Base-by-base conservation (phyloP, 1,140 invertebrate species). In the Aphaenogaster floridana region DNA sequence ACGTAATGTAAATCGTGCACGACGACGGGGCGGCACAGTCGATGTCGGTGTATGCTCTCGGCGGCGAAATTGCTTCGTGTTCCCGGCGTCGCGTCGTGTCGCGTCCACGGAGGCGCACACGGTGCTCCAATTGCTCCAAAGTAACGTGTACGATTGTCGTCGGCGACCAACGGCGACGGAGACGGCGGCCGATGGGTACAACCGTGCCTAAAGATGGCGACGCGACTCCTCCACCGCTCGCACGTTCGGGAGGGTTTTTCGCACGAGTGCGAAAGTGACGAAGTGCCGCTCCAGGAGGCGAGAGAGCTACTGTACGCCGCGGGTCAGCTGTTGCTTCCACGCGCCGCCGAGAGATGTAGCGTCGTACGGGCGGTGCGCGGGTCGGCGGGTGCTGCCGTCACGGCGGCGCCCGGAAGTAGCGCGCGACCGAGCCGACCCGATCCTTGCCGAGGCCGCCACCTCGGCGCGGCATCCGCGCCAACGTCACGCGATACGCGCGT, bases 131-230 rank as follows among this genome's bases (percentile, higher is more conserved):
- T 21, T 50, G 21, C 63, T 45, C 54, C 68, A 13, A 34, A 39
- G n/a, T 28, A 68, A 28, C 13, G 57, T 59, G 52, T n/a, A 28
- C 48, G 54, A 61, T 48, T 13, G 28, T 85, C 66, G 84, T 86
- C 61, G 72, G 50, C 71, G 63, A 74, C 68, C 74, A 80, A 59
- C 86, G 71, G 52, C 77, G 64, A 63, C 80, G 68, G 79, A 63
- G 81, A 80, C 79, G 86, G 52, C 83, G 72, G 66, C 69, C 69
- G 57, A 76, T 66, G 68, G 76, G 74, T 79, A 87, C 86, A 86
- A 64, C 86, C 92, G 89, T 93, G 79, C 87, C 92, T 93, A 93
- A 95, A 94, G 94, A 95, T 95, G 94, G 94, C 94, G 93, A 92
- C 92, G 90, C 92, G 86, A 85, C 85, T 88, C 69, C 69, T 69